Evolutionary conservation across 2,113 vertebrate species (phyloP), one percentile per base, ranked within the genome.

Genomic region (Xerus inauris): DNA sequence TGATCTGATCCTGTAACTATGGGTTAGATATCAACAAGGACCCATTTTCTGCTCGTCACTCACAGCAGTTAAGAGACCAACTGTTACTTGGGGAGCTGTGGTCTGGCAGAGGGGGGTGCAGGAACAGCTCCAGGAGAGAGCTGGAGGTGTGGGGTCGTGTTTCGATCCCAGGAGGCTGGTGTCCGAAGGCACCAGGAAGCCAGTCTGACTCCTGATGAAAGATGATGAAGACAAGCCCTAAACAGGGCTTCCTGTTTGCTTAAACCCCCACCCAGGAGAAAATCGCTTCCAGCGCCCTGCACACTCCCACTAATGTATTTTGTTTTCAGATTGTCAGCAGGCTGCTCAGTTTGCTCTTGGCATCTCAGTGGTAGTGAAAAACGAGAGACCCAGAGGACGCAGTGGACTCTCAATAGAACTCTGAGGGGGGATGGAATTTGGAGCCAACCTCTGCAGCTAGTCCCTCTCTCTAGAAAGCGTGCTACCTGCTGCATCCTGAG

Each of bases 221-320:
- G 96, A 85, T 92, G 85, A 94, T 93, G 94, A 94, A 97, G 96
- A 97, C 94, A 88, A 94, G 97, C 90, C 81, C 93, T 92, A 73
- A 79, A 64, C 91, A 94, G 75, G 49, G 88, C 81, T 96, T 96
- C 96, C 93, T 97, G 97, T 97, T 97, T 92, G 95, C 91, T 94
- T 95, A 97, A 96, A 95, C 90, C 97, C 91, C 87, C 38, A 73
- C 91, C 94, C 88, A 35, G 49, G 94, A 97, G 94, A 82, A 94
- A 95, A 96, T 92, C 88, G 14, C 93, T 96, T 87, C 97, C 91
- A 94, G 88, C 89, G 71, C 96, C 81, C 87, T 12, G 49, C 80
- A 38, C 88, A 87, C 69, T 80, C 87, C 45, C 0, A 30, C 71
- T 91, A 83, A 94, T 92, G 64, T 80, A 42, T 96, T 94, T 96